These are phyloP conservation scores for Scolanthus callimorphus DNA, from an alignment of 92 coral and sea anemone species.

Conservation along the genomic window DNA sequence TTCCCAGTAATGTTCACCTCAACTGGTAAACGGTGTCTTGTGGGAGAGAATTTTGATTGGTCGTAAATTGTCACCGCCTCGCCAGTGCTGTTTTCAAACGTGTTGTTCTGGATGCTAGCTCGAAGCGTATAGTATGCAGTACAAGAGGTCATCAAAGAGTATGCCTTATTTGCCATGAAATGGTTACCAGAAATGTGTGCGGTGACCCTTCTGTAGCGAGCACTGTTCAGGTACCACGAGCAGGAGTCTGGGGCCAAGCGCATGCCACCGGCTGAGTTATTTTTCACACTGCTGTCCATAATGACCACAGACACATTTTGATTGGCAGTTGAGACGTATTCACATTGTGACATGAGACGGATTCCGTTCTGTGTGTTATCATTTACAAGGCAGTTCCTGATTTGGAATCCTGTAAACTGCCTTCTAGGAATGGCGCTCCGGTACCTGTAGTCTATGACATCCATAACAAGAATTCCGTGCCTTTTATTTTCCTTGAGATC, in stretches of 20 bases:
- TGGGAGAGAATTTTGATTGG: not conserved
- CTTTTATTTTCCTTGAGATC: slow-evolving; percentile 3
- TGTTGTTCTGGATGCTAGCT: slow-evolving; percentile 29
- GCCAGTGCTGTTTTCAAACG: slow-evolving; percentile 37
- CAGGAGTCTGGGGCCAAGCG: slow-evolving; percentile 26
- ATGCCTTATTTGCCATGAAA: slow-evolving; percentile 22
- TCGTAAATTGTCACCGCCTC: slow-evolving; percentile 20
- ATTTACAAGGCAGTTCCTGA: slow-evolving; percentile 10
- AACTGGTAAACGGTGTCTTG: slow-evolving; percentile 12
- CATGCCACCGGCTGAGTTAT: slow-evolving; percentile 46
- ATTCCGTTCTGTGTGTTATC: slow-evolving; percentile 36
- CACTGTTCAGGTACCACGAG: not conserved
- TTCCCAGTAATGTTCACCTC: slow-evolving; percentile 24
- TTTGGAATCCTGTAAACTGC: slow-evolving; percentile 4
- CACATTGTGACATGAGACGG: slow-evolving; percentile 17
- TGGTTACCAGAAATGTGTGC: slow-evolving; percentile 15
- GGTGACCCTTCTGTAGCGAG: slow-evolving; percentile 9
- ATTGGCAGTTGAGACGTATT: slow-evolving; percentile 6
- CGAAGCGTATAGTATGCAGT: slow-evolving; percentile 13
- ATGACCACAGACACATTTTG: slow-evolving; percentile 32
- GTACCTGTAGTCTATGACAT: slow-evolving; percentile 2
- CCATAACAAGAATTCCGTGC: slow-evolving; percentile 22
- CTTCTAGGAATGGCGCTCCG: slow-evolving; percentile 4
- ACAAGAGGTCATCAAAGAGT: slow-evolving; percentile 25
- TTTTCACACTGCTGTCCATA: slow-evolving; percentile 11